Evolutionary conservation across 2,797 vertebrate species (phyloP).

Genomic region (Sebastolobus alascanus): DNA sequence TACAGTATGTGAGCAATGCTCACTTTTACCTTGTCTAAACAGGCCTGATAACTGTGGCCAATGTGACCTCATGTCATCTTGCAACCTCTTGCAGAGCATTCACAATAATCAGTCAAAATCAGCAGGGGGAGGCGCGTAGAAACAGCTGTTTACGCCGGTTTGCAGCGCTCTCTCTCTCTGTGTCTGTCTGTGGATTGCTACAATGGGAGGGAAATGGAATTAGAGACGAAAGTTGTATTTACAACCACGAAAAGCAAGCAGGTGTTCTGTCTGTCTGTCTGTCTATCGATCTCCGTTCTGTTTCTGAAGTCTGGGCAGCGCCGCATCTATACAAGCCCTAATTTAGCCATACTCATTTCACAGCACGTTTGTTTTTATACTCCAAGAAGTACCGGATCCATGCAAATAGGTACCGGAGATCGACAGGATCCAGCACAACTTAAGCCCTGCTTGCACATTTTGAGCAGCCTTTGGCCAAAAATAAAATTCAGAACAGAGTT

Average conservation of each 20-base stretch:
- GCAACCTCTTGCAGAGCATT: not conserved
- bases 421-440: not conserved
- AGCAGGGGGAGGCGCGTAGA: too few relatives aligned
- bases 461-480: not conserved
- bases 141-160: too few relatives aligned
- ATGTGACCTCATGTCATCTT: not conserved
- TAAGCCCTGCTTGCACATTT: not conserved
- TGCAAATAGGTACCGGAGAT: too few relatives aligned
- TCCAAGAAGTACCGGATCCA: too few relatives aligned
- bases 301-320: not conserved
- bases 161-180: too few relatives aligned
- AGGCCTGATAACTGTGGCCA: not conserved
- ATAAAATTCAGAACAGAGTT: not conserved
- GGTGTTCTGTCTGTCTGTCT: not conserved
- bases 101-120: too few relatives aligned
- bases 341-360: not conserved
- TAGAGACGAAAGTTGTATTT: not conserved
- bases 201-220: too few relatives aligned
- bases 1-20: too few relatives aligned
- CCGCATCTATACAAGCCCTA: too few relatives aligned
- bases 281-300: too few relatives aligned
- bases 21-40: not conserved
- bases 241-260: not conserved
- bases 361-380: not conserved
- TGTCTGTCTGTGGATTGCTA: too few relatives aligned